Conservation (phyloP, 2,113 vertebrate genomes). For the Plestiodon gilberti region DNA sequence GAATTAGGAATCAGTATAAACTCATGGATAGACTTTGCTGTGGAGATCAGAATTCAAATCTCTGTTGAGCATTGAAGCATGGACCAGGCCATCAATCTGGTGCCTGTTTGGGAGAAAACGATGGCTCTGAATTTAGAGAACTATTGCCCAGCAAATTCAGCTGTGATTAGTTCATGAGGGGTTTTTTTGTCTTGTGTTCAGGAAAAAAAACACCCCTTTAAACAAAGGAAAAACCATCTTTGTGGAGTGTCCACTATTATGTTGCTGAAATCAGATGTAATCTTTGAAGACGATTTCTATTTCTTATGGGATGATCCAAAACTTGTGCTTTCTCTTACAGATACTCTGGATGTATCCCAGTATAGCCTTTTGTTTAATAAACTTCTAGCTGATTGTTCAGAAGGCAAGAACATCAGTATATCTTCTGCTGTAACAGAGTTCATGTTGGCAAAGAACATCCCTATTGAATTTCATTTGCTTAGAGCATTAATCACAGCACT, state of each 20-base stretch:
- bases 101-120: neutral
- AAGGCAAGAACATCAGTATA: slow-evolving; percentile 81
- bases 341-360: slow-evolving; percentile 72
- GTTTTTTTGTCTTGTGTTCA: neutral
- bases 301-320: neutral
- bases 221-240: neutral
- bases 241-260: neutral
- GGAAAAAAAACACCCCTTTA: neutral
- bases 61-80: neutral
- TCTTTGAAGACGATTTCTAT: neutral
- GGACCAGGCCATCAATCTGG: neutral
- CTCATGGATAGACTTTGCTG: neutral
- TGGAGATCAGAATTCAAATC: neutral
- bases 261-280: slow-evolving; percentile 8
- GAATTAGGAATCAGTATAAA: neutral
- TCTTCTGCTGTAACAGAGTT: slow-evolving; percentile 86
- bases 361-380: slow-evolving; percentile 83
- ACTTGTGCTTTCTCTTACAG: slow-evolving; percentile 74
- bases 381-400: slow-evolving; percentile 84
- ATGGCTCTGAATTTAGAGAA: neutral
- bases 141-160: neutral
- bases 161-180: neutral
- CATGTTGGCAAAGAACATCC: slow-evolving; percentile 85
- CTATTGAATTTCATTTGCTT: slow-evolving; percentile 79
- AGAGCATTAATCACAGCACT: slow-evolving; percentile 87